Evolutionary conservation across 2,113 vertebrate genomes (phyloP).

Genomic region (Tympanuchus pallidicinctus): DNA sequence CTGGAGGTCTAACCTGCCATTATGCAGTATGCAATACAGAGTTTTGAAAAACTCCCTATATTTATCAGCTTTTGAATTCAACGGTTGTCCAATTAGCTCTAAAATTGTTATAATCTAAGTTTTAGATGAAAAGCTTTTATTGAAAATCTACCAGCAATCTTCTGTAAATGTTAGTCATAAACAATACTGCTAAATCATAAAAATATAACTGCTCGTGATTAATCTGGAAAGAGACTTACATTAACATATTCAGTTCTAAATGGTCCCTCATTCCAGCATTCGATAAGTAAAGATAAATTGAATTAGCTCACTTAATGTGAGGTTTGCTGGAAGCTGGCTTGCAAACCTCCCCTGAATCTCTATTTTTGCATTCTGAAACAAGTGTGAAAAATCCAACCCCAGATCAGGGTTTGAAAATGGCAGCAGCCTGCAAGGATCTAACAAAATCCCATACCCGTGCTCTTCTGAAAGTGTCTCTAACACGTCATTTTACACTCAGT

Average conservation of each 20-base stretch:
- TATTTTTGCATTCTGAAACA: background rate
- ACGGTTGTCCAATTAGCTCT: slow-evolving; percentile 19
- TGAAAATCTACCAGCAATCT: slow-evolving; percentile 36
- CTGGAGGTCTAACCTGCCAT: slow-evolving; percentile 60
- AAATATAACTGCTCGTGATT: slow-evolving; percentile 55
- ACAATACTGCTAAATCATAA: slow-evolving; percentile 52
- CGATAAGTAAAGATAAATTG: slow-evolving; percentile 14
- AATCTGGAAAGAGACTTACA: slow-evolving; percentile 29
- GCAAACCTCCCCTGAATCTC: background rate
- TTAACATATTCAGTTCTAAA: slow-evolving; percentile 40
- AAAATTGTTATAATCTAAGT: slow-evolving; percentile 55
- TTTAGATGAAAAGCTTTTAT: slow-evolving; percentile 50
- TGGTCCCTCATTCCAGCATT: slow-evolving; percentile 17
- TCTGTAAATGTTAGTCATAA: slow-evolving; percentile 53
- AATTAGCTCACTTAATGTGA: slow-evolving; percentile 30
- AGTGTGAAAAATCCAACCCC: background rate
- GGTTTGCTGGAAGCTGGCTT: background rate
- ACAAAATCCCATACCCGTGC: background rate
- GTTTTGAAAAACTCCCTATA: background rate
- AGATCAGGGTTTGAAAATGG: background rate
- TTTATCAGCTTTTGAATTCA: slow-evolving; percentile 51
- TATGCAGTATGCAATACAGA: slow-evolving; percentile 5
- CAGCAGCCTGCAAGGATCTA: background rate
- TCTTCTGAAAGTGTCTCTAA: fast-evolving
- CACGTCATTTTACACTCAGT: background rate